Evolutionary conservation across 2,888 invertebrate species (phyloP), one percentile per base, ranked within the genome.

Genomic region (Exephanes ischioxanthus): DNA sequence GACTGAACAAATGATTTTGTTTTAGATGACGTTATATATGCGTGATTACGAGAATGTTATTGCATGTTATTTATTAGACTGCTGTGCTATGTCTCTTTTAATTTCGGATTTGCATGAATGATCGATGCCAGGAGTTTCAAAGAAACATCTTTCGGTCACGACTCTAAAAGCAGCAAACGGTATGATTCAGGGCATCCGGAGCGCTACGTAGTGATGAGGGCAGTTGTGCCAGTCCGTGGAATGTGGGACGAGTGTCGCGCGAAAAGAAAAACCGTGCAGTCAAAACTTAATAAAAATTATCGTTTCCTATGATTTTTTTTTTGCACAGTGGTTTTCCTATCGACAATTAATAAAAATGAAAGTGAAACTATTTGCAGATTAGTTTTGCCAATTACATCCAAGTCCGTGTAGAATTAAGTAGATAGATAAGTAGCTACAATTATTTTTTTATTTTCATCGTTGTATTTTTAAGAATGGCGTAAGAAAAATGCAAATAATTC

Each of bases 1-100:
- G 48, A 48, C 6, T 77, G 63, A 53, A 63, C 70, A 41, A 80
- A 45, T 37, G 58, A 81, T 71, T 37, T 63, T 19, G 30, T 73
- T 33, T 16, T 45, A 41, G 30, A 22, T 45, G 26, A 37, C 33
- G 71, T 5, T 11, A 30, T 14, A 66, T 41, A 26, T 80, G 51
- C 22, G 37, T 53, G n/a, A 76, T 53, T 9, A 26, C 16, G 41
- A 22, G 58, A 58, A 73, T 37, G 55, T 51, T 37, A 22, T 48
- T 80, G 37, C 30, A 76, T 41, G 41, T 26, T 70, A 45, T 51
- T 41, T 33, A 48, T 33, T 61, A 19, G 19, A 72, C 41, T 72
- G 72, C 37, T 51, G 51, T 48, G 51, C 51, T 45, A 16, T 26
- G 26, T 26, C 19, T 22, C 22, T 4, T 53, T 72, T 45, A 26